These are phyloP conservation scores for Heterodera filipjevi DNA, from an alignment of 2,888 invertebrate species.

Conservation along the genomic window DNA sequence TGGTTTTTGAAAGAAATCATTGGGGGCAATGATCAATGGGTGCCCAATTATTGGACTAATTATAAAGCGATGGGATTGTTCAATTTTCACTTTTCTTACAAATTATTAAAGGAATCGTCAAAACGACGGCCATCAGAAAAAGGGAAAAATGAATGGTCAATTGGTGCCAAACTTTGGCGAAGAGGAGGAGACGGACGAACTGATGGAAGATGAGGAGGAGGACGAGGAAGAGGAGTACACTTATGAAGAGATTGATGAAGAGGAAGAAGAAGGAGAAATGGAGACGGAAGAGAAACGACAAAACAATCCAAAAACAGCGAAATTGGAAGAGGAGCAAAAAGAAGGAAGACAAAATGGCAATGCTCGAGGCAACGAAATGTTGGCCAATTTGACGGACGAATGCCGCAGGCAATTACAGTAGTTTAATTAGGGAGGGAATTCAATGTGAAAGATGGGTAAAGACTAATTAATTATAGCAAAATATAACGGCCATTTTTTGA, in stretches of 20 bases:
- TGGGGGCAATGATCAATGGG: too few species aligned
- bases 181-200: constrained; percentile 13
- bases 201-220: constrained; percentile 18
- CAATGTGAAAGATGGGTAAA: background rate
- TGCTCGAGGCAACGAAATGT: background rate
- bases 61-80: too few species aligned
- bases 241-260: constrained; percentile 16
- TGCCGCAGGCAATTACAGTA: background rate
- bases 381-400: background rate
- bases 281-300: background rate
- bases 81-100: too few species aligned
- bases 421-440: background rate
- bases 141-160: background rate
- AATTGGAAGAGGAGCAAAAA: background rate
- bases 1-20: background rate
- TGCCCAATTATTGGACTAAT: too few species aligned
- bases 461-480: background rate
- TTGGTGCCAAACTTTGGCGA: background rate
- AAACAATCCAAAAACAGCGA: background rate
- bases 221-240: constrained; percentile 21
- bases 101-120: too few species aligned
- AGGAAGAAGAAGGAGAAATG: background rate
- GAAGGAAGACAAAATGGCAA: background rate
- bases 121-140: too few species aligned
- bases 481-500: background rate